Percentiles rank a stretch among this genome's conserved stretches.
Conservation (phyloP, 2,797 vertebrate species). For the Pseudocheirus occidentalis region DNA sequence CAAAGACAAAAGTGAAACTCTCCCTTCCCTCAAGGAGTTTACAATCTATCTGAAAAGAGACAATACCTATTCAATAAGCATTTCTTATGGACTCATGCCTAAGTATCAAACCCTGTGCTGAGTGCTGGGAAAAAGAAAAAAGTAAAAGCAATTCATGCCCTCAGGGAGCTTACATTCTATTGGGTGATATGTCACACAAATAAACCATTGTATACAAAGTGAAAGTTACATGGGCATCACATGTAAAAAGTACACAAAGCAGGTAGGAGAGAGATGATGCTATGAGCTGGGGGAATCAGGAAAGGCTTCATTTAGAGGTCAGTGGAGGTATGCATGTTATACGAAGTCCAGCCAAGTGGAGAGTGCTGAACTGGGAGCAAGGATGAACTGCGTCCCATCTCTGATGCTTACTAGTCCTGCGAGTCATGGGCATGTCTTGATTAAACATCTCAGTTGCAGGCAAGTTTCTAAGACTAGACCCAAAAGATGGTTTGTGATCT, state of each 20-base stretch:
- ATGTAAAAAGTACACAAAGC: neutral
- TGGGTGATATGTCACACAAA: neutral
- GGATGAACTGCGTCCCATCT: neutral
- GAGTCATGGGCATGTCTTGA: neutral
- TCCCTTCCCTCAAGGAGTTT: neutral
- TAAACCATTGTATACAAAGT: neutral
- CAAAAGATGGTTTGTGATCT: neutral
- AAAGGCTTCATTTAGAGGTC: neutral
- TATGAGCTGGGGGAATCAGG: neutral
- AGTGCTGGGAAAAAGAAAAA: neutral
- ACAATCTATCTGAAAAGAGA: neutral
- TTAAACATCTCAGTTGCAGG: neutral
- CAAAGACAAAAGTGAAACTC: neutral
- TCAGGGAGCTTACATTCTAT: neutral
- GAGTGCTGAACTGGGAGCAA: neutral
- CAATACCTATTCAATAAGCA: neutral
- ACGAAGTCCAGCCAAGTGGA: neutral
- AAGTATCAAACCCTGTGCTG: neutral
- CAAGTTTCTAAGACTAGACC: neutral
- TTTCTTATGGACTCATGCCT: neutral
- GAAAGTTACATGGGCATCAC: neutral
- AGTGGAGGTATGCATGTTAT: neutral
- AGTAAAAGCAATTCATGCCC: neutral
- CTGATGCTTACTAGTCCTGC: conserved; percentile 13
- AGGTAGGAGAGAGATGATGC: neutral